These are phyloP conservation scores for Pammene fasciana DNA, from an alignment of 2,888 invertebrate species.

Conservation along the genomic window DNA sequence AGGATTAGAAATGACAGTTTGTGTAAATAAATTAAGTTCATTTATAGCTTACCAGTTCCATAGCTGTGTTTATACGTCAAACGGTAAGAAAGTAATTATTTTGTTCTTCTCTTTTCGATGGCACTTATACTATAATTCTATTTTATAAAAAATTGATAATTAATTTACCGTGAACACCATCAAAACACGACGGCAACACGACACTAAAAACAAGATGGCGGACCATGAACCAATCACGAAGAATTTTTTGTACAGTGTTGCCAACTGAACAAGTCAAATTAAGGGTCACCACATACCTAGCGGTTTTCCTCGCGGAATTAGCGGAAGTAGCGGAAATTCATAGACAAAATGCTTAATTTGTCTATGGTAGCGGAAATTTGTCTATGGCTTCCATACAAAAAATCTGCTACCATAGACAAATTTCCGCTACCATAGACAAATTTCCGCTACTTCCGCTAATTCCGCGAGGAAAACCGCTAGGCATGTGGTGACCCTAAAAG, in stretches of 20 bases:
- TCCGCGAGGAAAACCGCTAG: too few relatives aligned
- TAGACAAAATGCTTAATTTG: too few relatives aligned
- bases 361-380: too few relatives aligned
- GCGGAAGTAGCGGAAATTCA: too few relatives aligned
- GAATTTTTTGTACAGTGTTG: background rate
- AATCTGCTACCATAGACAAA: too few relatives aligned
- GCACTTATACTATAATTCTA: background rate
- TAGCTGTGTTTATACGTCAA: constrained; percentile 5
- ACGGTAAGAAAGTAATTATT: background rate
- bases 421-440: too few relatives aligned
- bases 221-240: background rate
- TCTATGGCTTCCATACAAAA: too few relatives aligned
- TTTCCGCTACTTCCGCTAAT: too few relatives aligned
- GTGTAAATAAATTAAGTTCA: background rate
- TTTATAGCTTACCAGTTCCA: constrained; percentile 33
- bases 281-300: too few relatives aligned
- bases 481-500: too few relatives aligned
- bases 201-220: constrained; percentile 17
- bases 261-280: background rate
- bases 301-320: too few relatives aligned
- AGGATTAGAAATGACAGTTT: constrained; percentile 35
- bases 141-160: background rate
- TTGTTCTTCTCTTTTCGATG: background rate
- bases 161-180: constrained; percentile 10
- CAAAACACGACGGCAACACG: constrained; percentile 1